Percentiles rank a stretch among this genome's conserved stretches.
phyloP scores from a whole-genome alignment of 2,113 vertebrate species.

The Brachirus orientalis region DNA sequence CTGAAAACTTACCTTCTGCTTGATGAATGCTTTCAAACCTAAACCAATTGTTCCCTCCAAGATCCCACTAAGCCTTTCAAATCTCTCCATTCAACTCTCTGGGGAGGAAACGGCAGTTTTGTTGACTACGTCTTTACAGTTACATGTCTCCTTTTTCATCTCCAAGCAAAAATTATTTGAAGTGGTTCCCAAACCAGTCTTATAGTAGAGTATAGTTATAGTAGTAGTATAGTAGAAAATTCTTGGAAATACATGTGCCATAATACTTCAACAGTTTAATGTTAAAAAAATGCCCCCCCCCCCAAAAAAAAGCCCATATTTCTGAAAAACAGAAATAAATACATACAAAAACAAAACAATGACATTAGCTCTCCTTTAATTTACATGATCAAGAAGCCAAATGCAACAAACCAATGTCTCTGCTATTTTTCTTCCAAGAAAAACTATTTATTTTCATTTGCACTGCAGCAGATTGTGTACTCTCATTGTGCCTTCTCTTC shows the following conservation, averaged over 20 bases:
- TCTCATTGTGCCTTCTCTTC: constrained; percentile 15
- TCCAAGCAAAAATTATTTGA: neutral
- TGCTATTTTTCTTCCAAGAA: constrained; percentile 8
- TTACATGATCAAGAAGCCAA: constrained; percentile 22
- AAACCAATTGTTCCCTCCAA: constrained; percentile 39
- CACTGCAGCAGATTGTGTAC: neutral
- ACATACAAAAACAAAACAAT: too few species aligned
- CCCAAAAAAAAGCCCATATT: too few species aligned
- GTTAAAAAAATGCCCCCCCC: too few species aligned
- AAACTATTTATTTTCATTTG: constrained; percentile 18
- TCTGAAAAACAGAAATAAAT: constrained; percentile 12
- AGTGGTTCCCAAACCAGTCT: constrained; percentile 21
- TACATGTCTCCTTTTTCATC: constrained; percentile 2
- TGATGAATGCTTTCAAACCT: constrained; percentile 39
- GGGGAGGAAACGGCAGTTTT: constrained; percentile 19
- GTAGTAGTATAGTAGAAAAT: too few species aligned
- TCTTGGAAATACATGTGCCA: too few species aligned
- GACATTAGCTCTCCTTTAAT: constrained; percentile 39
- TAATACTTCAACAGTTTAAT: neutral
- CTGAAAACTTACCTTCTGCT: constrained; percentile 27
- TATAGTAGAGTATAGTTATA: too few species aligned
- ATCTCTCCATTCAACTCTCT: constrained; percentile 36
- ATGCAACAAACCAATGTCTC: constrained; percentile 36
- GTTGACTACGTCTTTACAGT: constrained; percentile 23
- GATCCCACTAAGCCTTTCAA: constrained; percentile 50